Base-by-base conservation (phyloP, 1,140 invertebrate species). In the Diuraphis noxia region DNA sequence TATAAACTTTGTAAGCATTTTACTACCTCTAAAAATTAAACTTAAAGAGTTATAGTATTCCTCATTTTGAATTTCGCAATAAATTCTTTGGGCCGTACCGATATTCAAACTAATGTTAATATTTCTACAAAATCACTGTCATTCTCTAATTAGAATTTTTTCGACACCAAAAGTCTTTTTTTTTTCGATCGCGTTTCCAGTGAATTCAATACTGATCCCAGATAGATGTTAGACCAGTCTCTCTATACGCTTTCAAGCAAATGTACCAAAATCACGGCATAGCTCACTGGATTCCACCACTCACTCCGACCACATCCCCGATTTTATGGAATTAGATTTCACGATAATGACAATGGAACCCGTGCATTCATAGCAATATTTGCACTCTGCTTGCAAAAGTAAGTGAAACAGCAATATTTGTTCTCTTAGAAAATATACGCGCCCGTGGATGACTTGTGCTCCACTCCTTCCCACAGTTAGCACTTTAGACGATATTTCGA, bases 201-300 rank as follows among this genome's bases (percentile, higher is more conserved):
- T 72, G 30, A 72, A 72, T n/a, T 72, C 4, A 5, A n/a, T 17
- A n/a, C 56, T 63, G 10, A 30, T 30, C 30, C 0, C 10, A 13
- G 30, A 63, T 30, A 63, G 30, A n/a, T 63, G 13, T 6, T 72
- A 17, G 30, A 17, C 10, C 10, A 1, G 10, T n/a, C 10, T 17
- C 13, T 72, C n/a, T 10, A 72, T 72, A 34, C 0, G 5, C 34
- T 6, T 72, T 72, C 30, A 72, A 72, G 5, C 13, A 72, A 63
- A 63, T 13, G 10, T 63, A 0, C 30, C 30, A n/a, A 56, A 63
- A 3, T 63, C 10, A n/a, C 4, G 0, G 3, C n/a, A 1, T 7
- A 1, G 19, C 30, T n/a, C 13, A 1, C 13, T 0, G 10, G 25
- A 56, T 56, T 0, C 5, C 30, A 4, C 0, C 30, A 5, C 56